phyloP scores from a whole-genome alignment of 2,113 vertebrate species.

The Gallinago jamesoni region DNA sequence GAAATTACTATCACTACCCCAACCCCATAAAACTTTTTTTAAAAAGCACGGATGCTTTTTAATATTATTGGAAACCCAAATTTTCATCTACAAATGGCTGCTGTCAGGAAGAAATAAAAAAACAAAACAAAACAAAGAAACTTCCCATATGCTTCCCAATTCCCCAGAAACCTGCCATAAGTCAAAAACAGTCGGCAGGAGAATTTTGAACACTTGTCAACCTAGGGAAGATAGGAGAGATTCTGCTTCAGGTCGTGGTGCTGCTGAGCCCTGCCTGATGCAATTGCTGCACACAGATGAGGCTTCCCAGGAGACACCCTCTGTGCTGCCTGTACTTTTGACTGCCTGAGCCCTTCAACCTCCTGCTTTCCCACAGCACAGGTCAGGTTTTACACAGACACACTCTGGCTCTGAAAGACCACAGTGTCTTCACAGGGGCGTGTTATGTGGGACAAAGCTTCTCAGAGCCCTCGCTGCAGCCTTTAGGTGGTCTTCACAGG shows the following conservation, averaged over 20 bases:
- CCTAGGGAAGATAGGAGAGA: not conserved
- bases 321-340: not conserved
- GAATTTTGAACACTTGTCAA: not conserved
- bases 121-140: accelerated
- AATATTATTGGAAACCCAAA: not conserved
- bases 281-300: not conserved
- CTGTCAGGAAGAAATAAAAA: not conserved
- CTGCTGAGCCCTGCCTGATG: not conserved
- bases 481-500: not conserved
- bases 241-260: not conserved
- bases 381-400: not conserved
- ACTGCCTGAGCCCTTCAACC: accelerated
- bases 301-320: not conserved
- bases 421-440: not conserved
- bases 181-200: not conserved
- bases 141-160: not conserved
- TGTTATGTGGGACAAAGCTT: not conserved
- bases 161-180: not conserved
- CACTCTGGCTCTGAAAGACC: not conserved
- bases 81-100: not conserved
- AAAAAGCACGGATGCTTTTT: not conserved
- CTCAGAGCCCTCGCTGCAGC: not conserved
- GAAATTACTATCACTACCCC: not conserved
- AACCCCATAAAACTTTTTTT: accelerated
- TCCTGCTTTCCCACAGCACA: too few species aligned